Evolutionary conservation across 2,113 vertebrate species (phyloP), one percentile per base, ranked within the genome.

Genomic region (Lophura nycthemera): DNA sequence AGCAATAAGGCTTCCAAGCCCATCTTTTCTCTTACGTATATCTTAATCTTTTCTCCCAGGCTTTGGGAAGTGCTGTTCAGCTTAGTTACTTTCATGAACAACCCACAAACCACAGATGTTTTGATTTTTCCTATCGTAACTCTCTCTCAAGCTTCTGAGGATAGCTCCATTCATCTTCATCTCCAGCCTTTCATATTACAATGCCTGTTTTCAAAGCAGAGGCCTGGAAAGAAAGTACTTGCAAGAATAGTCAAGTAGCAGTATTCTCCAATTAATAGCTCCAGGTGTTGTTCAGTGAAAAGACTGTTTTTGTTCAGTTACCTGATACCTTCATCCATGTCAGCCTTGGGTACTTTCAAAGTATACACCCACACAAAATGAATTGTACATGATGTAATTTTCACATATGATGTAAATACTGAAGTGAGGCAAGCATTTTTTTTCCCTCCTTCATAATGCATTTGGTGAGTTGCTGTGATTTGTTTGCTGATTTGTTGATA

Each of bases 161-260:
- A 84, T 88, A 77, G 56, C 29, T 50, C 30, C 57, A 88, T 91
- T 91, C 86, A 70, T 91, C 72, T 87, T 92, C 56, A 87, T 89
- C 2, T 0, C 25, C n/a, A 70, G 38, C 67, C 25, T 77, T 88
- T 59, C 2, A 12, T 74, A 87, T 83, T 83, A 48, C 52, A 90
- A 30, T 79, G 40, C 24, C 54, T 89, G 38, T 17, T 86, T 89
- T 73, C 60, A 83, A 66, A 91, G 73, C 2, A 4, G 40, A 79
- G 42, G 13, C 43, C 47, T 48, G 9, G 3, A 34, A 27, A 12
- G 12, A 65, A 27, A 15, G 14, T 19, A 45, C 79, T 85, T 83
- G 8, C 32, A 81, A 21, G 38, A 24, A 34, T 64, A 80, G 78
- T 63, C 47, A 56, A 71, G 47, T 25, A 87, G 12, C 25, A 70